These are phyloP conservation scores for Drosophila buzzatii DNA, from an alignment of 2,888 invertebrate genomes.

Conservation along the genomic window DNA sequence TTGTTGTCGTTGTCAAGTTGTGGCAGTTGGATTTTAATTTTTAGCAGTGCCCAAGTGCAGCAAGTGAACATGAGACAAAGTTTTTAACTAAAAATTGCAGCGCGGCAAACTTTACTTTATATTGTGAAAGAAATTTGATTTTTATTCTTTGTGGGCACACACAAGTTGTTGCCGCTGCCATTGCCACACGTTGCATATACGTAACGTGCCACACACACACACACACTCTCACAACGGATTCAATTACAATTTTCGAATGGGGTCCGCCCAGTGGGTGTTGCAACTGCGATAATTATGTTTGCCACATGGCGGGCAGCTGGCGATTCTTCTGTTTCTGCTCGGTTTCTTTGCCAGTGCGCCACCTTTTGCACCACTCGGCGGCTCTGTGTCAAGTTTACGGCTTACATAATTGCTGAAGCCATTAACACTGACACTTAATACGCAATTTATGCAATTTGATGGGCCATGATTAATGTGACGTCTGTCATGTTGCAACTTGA, in stretches of 20 bases:
- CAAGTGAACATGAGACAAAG: conserved; percentile 70
- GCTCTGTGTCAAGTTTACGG: conserved; percentile 20
- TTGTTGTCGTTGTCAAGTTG: conserved; percentile 41
- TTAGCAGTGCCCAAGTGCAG: conserved; percentile 44
- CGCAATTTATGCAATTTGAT: conserved; percentile 66
- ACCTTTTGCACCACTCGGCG: background rate
- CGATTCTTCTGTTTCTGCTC: conserved; percentile 5
- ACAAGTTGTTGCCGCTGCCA: conserved; percentile 8
- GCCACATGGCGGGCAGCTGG: conserved; percentile 4
- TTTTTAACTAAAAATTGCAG: conserved; percentile 75
- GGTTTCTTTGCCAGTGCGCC: background rate
- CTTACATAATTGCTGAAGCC: conserved; percentile 61
- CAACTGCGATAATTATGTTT: conserved; percentile 31
- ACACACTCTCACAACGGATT: conserved; percentile 52
- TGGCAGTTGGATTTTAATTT: conserved; percentile 74
- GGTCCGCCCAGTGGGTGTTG: conserved; percentile 17
- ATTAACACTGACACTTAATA: conserved; percentile 63
- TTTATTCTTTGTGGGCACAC: conserved; percentile 55
- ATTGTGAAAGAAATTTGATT: conserved; percentile 63
- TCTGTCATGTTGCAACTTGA: conserved; percentile 59
- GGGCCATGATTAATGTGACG: conserved; percentile 68
- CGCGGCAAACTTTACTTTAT: conserved; percentile 52
- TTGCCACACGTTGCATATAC: conserved; percentile 61
- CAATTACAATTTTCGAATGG: conserved; percentile 63
- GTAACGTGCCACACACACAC: conserved; percentile 49